phyloP scores from a whole-genome alignment of 2,888 invertebrate genomes.

The Polyommatus iphigenia region DNA sequence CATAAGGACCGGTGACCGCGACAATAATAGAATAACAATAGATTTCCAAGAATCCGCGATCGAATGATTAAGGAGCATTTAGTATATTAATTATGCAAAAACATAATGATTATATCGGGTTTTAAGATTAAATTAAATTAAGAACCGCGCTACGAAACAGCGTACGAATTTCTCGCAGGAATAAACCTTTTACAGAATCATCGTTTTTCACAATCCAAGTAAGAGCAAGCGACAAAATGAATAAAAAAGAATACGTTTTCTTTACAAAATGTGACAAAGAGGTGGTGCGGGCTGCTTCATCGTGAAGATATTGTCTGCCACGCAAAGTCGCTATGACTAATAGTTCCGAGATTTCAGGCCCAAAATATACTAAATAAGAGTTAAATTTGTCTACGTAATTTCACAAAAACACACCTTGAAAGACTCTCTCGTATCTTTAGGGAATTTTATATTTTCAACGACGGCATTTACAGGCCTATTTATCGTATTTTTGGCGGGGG shows the following conservation, averaged over 20 bases:
- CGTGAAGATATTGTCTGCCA: conserved; percentile 72
- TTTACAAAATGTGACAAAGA: conserved; percentile 71
- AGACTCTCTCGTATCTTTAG: neutral
- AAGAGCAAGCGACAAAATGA: conserved; percentile 59
- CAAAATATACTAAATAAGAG: conserved; percentile 66
- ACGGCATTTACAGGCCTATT: neutral
- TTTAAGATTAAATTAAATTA: neutral
- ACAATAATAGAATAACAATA: too few species aligned
- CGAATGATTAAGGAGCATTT: too few species aligned
- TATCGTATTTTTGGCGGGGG: too few species aligned
- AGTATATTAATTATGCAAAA: too few species aligned
- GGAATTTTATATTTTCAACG: neutral
- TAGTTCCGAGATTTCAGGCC: conserved; percentile 64
- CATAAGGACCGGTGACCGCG: too few species aligned
- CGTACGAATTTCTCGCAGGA: neutral
- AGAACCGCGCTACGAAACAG: neutral
- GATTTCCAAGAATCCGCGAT: too few species aligned
- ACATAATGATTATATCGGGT: too few species aligned
- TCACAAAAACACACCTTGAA: conserved; percentile 35
- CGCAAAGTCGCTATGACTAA: conserved; percentile 69
- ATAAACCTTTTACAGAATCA: conserved; percentile 21
- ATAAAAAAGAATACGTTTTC: conserved; percentile 63
- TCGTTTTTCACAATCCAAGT: conserved; percentile 39
- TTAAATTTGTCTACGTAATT: conserved; percentile 46
- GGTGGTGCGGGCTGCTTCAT: conserved; percentile 69